Evolutionary conservation across 1,140 invertebrate species (phyloP).

Genomic region (Drosophila cardini): DNA sequence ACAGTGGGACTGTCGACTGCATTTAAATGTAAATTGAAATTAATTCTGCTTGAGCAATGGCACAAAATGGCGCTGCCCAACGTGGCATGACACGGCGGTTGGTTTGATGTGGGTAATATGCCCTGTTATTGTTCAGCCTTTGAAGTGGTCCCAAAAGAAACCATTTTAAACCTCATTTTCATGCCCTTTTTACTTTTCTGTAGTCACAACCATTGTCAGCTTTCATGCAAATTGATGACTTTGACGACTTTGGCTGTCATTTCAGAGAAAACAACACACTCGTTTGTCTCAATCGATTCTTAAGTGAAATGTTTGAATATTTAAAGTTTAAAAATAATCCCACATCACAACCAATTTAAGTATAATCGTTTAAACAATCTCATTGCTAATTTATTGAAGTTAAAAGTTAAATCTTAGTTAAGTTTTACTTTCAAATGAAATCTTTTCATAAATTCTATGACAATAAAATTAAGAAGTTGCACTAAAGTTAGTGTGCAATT

Average conservation of each 20-base stretch:
- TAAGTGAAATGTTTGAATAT: too few species aligned
- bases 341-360: too few species aligned
- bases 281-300: not conserved
- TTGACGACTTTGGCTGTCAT: conserved; percentile 58
- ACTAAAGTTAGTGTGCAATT: not conserved
- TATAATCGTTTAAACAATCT: too few species aligned
- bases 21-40: conserved; percentile 83
- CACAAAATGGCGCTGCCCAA: conserved; percentile 54
- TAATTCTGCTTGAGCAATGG: conserved; percentile 65
- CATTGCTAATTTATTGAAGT: too few species aligned
- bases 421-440: not conserved
- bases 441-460: not conserved
- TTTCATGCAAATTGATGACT: conserved; percentile 43
- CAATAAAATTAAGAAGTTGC: not conserved
- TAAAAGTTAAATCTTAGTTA: not conserved
- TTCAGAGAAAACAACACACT: not conserved
- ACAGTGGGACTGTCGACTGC: conserved; percentile 63
- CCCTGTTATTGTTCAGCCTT: conserved; percentile 42
- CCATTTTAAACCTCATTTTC: not conserved
- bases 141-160: conserved; percentile 46
- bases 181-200: not conserved
- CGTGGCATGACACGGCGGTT: conserved; percentile 47
- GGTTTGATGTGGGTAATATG: conserved; percentile 63
- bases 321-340: too few species aligned
- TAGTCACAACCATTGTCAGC: conserved; percentile 10